Conservation (phyloP, 2,113 vertebrate genomes). For the Catharus bicknelli region DNA sequence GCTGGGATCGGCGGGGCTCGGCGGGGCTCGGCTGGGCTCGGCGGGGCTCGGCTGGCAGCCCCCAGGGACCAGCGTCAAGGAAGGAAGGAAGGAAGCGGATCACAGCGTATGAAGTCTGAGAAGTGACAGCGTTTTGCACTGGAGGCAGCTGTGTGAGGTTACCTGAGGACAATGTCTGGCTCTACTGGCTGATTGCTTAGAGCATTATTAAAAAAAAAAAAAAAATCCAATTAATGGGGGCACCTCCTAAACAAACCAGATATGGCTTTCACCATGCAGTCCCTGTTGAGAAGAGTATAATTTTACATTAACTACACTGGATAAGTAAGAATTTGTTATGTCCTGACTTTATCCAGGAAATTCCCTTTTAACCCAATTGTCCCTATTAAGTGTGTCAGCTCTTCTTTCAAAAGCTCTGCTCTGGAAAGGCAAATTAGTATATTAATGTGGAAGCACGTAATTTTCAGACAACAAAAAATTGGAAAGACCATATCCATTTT, state of each 20-base stretch:
- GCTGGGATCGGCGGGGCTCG: background rate
- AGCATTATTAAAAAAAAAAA: background rate
- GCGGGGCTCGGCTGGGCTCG: background rate
- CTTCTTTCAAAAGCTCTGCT: constrained; percentile 33
- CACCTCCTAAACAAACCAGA: constrained; percentile 53
- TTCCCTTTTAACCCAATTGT: constrained; percentile 65
- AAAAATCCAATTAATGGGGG: constrained; percentile 29
- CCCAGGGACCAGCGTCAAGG: background rate
- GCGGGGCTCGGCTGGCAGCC: background rate
- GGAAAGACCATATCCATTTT: background rate
- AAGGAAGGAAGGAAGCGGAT: constrained; percentile 12
- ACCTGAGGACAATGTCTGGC: constrained; percentile 68
- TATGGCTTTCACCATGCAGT: constrained; percentile 17
- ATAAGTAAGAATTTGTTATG: constrained; percentile 51
- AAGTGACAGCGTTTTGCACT: constrained; percentile 58
- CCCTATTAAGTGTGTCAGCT: constrained; percentile 42
- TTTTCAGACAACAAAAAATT: constrained; percentile 16
- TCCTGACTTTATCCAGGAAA: constrained; percentile 57
- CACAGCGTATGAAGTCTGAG: constrained; percentile 18
- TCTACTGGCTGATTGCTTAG: constrained; percentile 39
- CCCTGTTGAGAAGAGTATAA: constrained; percentile 42
- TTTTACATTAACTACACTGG: constrained; percentile 50
- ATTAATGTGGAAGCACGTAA: background rate
- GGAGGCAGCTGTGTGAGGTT: constrained; percentile 54
- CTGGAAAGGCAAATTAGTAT: constrained; percentile 1